Conservation (phyloP, 2,797 vertebrate genomes). For the Arremon brunneinucha region DNA sequence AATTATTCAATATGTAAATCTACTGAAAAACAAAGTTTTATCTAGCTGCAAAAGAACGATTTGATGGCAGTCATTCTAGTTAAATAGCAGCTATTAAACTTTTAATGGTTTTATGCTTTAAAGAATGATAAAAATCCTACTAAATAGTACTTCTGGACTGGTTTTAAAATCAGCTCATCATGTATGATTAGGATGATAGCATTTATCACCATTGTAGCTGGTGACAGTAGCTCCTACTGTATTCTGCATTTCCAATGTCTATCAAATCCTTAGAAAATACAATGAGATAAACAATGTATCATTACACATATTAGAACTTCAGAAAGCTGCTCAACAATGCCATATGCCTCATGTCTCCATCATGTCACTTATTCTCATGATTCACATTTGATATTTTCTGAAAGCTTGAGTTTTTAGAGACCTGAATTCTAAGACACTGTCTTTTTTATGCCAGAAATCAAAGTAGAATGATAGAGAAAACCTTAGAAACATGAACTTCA, state of each 20-base stretch:
- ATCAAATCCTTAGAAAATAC: neutral
- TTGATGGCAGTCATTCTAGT: neutral
- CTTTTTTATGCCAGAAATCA: neutral
- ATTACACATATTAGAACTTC: neutral
- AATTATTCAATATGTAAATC: neutral
- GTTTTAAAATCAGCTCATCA: constrained; percentile 25
- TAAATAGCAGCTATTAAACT: constrained; percentile 24
- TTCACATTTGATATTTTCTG: constrained; percentile 12
- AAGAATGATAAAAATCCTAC: neutral
- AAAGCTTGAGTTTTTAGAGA: neutral
- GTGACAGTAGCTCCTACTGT: constrained; percentile 17
- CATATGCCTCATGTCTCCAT: neutral
- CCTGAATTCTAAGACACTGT: neutral
- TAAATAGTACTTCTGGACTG: neutral
- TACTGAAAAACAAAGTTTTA: neutral
- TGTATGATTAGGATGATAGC: constrained; percentile 15
- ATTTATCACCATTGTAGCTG: constrained; percentile 17
- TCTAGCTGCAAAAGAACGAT: neutral
- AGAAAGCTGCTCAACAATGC: neutral
- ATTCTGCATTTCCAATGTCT: neutral
- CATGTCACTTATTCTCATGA: neutral
- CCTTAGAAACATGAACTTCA: neutral
- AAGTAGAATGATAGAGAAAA: neutral
- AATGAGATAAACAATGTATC: constrained; percentile 18
- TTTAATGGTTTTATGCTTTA: neutral